phyloP scores from a whole-genome alignment of 2,888 invertebrate genomes.

The Monoplex corrugatus region DNA sequence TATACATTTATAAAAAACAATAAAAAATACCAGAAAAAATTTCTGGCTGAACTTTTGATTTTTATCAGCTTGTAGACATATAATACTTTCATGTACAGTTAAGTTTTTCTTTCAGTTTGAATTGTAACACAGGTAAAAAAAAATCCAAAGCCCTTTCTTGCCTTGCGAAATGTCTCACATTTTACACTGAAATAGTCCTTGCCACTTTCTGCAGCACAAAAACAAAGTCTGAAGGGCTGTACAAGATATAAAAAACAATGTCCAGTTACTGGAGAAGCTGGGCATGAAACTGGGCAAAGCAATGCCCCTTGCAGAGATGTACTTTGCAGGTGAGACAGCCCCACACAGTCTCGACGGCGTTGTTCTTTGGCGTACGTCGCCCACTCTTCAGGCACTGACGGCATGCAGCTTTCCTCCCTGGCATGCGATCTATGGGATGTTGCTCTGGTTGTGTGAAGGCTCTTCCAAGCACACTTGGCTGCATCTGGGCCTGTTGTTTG shows the following conservation, averaged over 20 bases:
- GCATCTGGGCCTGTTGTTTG: not conserved
- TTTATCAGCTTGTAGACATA: too few species aligned
- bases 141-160: too few species aligned
- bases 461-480: not conserved
- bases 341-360: slow-evolving; percentile 30
- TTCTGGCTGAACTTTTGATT: too few species aligned
- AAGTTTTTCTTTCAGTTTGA: too few species aligned
- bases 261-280: not conserved
- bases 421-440: not conserved
- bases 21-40: too few species aligned
- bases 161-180: too few species aligned
- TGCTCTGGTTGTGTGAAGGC: not conserved
- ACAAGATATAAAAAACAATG: not conserved
- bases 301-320: slow-evolving; percentile 37
- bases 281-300: slow-evolving; percentile 39
- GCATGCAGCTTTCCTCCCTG: not conserved
- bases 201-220: too few species aligned
- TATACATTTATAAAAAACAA: too few species aligned
- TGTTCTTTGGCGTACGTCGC: not conserved
- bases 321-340: slow-evolving; percentile 41
- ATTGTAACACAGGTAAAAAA: too few species aligned
- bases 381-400: not conserved
- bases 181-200: too few species aligned
- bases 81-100: too few species aligned
- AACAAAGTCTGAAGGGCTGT: too few species aligned